These are phyloP conservation scores for Alethe diademata DNA, from an alignment of 2,113 vertebrate genomes.

Conservation along the genomic window DNA sequence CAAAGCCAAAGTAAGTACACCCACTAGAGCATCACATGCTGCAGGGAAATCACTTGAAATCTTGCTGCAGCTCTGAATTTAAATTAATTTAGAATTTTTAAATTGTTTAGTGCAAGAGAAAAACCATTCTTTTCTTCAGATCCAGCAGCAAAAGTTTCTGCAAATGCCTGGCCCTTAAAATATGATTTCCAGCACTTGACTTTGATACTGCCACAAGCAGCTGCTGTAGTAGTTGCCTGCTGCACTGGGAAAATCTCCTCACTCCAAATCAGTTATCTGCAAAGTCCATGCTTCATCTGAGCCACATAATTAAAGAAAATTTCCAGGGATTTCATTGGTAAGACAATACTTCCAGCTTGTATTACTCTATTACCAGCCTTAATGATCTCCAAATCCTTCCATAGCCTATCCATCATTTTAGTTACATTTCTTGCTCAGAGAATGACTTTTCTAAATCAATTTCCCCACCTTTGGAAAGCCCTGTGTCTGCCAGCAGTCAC, in stretches of 20 bases:
- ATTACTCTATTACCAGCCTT: background rate
- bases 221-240: background rate
- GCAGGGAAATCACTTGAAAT: background rate
- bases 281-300: background rate
- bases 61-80: background rate
- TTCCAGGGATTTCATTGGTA: background rate
- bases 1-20: background rate
- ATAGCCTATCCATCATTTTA: background rate
- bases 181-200: background rate
- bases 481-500: background rate
- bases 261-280: background rate
- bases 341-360: constrained; percentile 19
- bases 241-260: background rate
- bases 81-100: background rate
- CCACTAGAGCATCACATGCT: background rate
- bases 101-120: background rate
- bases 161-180: background rate
- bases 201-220: background rate
- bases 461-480: background rate
- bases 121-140: background rate
- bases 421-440: background rate
- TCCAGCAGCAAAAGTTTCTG: background rate
- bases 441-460: background rate
- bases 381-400: constrained; percentile 22
- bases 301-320: background rate